phyloP scores from a whole-genome alignment of 2,113 vertebrate genomes.

The Gopherus evgoodei region DNA sequence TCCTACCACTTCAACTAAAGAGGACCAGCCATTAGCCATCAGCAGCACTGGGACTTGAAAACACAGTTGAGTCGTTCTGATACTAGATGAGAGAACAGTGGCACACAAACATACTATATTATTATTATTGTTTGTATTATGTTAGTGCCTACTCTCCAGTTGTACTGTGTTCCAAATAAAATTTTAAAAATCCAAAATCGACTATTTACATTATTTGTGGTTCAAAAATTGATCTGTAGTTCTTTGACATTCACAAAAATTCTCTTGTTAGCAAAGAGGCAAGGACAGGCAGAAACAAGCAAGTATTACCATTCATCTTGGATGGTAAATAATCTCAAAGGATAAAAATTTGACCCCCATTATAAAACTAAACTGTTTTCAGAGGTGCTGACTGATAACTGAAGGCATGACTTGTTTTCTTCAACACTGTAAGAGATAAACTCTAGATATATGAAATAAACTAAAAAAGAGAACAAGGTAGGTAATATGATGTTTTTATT shows the following conservation, averaged over 20 bases:
- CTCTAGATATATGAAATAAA: neutral
- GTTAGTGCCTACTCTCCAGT: too few relatives aligned
- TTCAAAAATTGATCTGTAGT: rapidly evolving
- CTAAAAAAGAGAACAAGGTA: neutral
- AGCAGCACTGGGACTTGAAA: rapidly evolving
- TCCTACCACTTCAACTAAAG: neutral
- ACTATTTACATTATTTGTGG: rapidly evolving
- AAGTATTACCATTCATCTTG: neutral
- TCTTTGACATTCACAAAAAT: neutral
- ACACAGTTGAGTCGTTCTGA: neutral
- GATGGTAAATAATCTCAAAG: neutral
- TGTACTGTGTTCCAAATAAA: neutral
- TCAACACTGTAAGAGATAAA: neutral
- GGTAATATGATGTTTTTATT: neutral
- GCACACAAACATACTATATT: rapidly evolving
- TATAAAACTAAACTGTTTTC: neutral
- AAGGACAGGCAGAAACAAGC: neutral
- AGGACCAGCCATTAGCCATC: rapidly evolving
- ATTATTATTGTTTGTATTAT: too few relatives aligned
- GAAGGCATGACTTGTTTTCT: neutral
- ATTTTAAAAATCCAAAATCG: rapidly evolving
- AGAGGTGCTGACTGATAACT: rapidly evolving
- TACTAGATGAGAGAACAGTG: rapidly evolving
- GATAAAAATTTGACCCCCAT: neutral
- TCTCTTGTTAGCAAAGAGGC: neutral